Base-by-base conservation (phyloP, 2,797 vertebrate genomes). In the Coendou prehensilis region DNA sequence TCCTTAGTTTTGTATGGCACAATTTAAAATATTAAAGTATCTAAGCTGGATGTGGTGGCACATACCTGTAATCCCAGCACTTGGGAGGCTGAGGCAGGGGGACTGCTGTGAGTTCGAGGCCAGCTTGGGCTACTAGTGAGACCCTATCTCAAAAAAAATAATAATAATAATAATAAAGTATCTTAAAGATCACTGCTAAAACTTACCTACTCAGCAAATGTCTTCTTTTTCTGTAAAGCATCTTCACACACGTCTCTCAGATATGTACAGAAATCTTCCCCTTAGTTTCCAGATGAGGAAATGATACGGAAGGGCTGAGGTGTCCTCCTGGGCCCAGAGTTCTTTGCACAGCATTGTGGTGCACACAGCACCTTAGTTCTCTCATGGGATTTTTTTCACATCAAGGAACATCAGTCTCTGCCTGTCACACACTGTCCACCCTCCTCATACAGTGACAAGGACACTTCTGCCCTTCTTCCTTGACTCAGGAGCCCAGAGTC, bases 341-440 rank as follows among this genome's bases (percentile, higher is more conserved):
- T 80, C 28, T 28, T 5, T 45, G 6, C 18, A 4, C 50, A 59
- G 61, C 10, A 0, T 8, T n/a, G 1, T 2, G 1, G 1, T 5
- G 4, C 33, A 45, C 20, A 9, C 20, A 37, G 3, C 33, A 14
- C 37, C 37, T 76, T 17, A 47, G 45, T 41, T n/a, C 30, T 47
- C 47, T 79, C 67, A 20, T 2, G 33, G 47, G 18, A 10, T 15
- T 63, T 52, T 59, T 78, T 61, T 52, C 63, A 5, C 0, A 1
- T 22, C 61, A 45, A 76, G 28, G 41, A 73, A 26, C 50, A 23
- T 50, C 56, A 47, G 0, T 33, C 67, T 56, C 33, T n/a, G 20
- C 84, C 56, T 71, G 9, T 3, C n/a, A 5, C 41, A 41, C 14
- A 47, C 9, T 67, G 13, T 78, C 67, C 30, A 4, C 50, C 50